Evolutionary conservation across 2,113 vertebrate genomes (phyloP).

Genomic region (Anguilla japonica): DNA sequence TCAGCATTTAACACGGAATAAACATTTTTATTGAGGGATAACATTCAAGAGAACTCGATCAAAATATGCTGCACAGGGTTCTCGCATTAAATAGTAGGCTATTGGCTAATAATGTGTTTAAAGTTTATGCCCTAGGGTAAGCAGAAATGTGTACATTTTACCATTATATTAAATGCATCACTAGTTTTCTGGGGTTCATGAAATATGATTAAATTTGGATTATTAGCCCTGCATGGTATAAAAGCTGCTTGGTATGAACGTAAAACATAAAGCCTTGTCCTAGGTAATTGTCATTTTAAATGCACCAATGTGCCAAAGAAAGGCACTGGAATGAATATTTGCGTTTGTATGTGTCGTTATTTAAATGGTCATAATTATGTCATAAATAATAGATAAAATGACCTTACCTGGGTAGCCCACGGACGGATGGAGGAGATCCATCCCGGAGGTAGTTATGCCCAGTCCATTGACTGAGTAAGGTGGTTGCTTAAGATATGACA

Average conservation of each 20-base stretch:
- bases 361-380: neutral
- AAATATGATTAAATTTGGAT: neutral
- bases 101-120: neutral
- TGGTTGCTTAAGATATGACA: constrained; percentile 99
- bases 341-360: neutral
- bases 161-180: neutral
- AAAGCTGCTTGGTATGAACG: neutral
- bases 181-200: neutral
- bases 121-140: neutral
- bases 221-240: neutral
- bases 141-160: neutral
- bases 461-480: constrained; percentile 97
- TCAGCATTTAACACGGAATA: neutral
- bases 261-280: neutral
- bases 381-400: neutral
- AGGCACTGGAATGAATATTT: neutral
- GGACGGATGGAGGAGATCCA: constrained; percentile 95
- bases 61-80: neutral
- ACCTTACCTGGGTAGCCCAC: constrained; percentile 95
- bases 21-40: neutral
- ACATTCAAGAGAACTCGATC: no score
- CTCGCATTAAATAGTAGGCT: neutral
- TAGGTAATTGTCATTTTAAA: neutral
- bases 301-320: neutral
- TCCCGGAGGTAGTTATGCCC: constrained; percentile 92